phyloP scores from a whole-genome alignment of 2,797 vertebrate species.

The Cossypha niveicapilla region DNA sequence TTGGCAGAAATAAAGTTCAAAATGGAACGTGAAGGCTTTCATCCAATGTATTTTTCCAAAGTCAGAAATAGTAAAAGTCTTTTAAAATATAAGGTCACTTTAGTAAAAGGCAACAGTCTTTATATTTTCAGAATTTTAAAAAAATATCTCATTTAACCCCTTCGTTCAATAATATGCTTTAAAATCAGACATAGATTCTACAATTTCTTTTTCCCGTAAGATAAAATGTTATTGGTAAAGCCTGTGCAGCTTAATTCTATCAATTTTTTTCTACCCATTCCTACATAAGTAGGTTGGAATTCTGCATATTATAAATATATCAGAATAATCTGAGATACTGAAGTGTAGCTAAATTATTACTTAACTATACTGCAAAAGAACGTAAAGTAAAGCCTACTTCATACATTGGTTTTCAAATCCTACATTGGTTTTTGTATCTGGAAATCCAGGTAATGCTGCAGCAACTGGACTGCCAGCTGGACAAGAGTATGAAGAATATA shows the following conservation, averaged over 20 bases:
- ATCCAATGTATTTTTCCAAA: background rate
- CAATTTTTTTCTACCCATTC: background rate
- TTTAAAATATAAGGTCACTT: background rate
- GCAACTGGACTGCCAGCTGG: constrained; percentile 21
- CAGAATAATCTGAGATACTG: background rate
- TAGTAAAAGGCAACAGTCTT: background rate
- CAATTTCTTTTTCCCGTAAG: background rate
- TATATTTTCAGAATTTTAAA: background rate
- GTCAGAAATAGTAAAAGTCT: background rate
- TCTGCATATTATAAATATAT: background rate
- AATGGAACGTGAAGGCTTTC: background rate
- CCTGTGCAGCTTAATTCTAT: background rate
- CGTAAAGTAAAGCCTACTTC: background rate
- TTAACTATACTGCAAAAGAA: background rate
- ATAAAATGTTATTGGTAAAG: background rate
- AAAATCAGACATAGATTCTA: background rate
- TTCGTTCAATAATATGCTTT: background rate
- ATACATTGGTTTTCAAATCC: background rate
- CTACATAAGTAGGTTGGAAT: background rate
- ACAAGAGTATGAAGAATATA: background rate
- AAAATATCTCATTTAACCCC: background rate
- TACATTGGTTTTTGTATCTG: background rate
- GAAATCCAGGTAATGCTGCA: constrained; percentile 16
- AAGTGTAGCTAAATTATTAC: background rate
- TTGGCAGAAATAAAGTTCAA: background rate